Percentiles rank a stretch among this genome's conserved stretches.
Conservation (phyloP, 2,113 vertebrate genomes). For the Cricetomys ansorgei region DNA sequence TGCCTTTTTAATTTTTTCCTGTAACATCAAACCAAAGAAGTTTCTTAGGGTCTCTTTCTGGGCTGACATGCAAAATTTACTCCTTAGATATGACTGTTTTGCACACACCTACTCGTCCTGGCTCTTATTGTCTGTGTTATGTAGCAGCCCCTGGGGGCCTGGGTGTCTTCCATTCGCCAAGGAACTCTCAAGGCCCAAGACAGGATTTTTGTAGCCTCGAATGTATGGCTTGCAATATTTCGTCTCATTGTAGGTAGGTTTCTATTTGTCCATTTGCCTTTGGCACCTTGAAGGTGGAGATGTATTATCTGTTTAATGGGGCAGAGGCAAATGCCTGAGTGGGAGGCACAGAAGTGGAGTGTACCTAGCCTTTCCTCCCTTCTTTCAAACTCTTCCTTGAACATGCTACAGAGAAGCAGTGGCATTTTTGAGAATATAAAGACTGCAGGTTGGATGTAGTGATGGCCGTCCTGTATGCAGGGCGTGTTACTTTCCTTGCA, state of each 20-base stretch:
- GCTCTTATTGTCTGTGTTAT: accelerated
- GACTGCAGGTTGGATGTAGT: neutral
- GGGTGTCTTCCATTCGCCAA: neutral
- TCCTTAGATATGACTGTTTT: neutral
- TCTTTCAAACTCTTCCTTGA: neutral
- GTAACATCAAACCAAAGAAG: neutral
- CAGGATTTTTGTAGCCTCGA: neutral
- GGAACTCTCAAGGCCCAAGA: neutral
- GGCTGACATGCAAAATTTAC: neutral
- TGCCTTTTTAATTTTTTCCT: neutral
- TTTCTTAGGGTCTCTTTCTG: neutral
- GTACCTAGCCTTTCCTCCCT: neutral
- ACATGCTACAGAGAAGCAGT: accelerated
- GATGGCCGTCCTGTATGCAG: constrained; percentile 32
- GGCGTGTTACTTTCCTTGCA: neutral
- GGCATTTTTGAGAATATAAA: neutral
- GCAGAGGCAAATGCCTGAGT: neutral
- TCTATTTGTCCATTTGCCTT: neutral
- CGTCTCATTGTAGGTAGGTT: neutral
- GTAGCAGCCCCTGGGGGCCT: neutral
- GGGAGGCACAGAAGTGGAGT: neutral
- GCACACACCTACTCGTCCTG: neutral
- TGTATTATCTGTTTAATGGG: neutral
- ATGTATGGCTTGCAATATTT: neutral
- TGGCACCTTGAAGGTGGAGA: neutral